Conservation (phyloP, 1,140 invertebrate species). For the Lineus longissimus region DNA sequence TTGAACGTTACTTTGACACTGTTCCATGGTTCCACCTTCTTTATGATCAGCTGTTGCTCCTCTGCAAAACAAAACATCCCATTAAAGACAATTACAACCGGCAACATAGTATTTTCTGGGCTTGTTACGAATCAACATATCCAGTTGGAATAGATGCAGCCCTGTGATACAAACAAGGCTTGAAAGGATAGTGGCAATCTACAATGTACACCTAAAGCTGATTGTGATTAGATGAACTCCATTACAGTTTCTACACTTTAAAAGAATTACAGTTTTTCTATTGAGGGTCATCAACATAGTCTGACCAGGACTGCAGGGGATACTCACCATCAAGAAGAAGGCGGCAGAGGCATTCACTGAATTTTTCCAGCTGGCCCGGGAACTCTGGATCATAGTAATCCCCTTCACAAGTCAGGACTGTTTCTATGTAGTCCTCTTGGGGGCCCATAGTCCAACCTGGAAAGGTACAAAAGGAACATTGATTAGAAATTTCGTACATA, state of each 20-base stretch:
- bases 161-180: too few relatives aligned
- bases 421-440: slow-evolving; percentile 71
- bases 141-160: too few relatives aligned
- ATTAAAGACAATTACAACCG: not conserved
- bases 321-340: slow-evolving; percentile 66
- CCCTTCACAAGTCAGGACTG: slow-evolving; percentile 76
- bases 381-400: slow-evolving; percentile 73
- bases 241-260: too few relatives aligned
- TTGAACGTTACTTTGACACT: slow-evolving; percentile 94
- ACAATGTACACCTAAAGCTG: too few relatives aligned
- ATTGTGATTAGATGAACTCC: too few relatives aligned
- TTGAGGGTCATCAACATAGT: too few relatives aligned
- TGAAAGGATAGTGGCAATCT: too few relatives aligned
- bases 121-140: too few relatives aligned
- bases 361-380: slow-evolving; percentile 64
- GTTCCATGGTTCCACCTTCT: slow-evolving; percentile 97
- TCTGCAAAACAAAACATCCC: slow-evolving; percentile 30
- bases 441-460: slow-evolving; percentile 69
- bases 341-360: slow-evolving; percentile 66
- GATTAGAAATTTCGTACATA: not conserved
- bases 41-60: slow-evolving; percentile 53
- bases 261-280: too few relatives aligned
- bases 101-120: not conserved
- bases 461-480: slow-evolving; percentile 19
- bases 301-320: too few relatives aligned